Conservation (phyloP, 2,797 vertebrate species). For the Petrocephalus sullivani region DNA sequence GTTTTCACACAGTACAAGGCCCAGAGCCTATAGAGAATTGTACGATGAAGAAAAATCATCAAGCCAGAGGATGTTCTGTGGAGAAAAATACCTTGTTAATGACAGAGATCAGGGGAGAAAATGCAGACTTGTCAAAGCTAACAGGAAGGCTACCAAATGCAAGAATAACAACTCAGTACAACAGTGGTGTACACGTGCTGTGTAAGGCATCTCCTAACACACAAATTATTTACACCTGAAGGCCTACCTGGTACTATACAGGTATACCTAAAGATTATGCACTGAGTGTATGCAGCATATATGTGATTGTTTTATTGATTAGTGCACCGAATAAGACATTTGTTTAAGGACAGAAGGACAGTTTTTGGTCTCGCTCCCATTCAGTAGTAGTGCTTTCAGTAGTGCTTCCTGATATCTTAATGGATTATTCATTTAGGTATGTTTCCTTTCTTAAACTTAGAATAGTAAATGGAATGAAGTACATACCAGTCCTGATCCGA, state of each 20-base stretch:
- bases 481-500: not conserved
- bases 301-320: not conserved
- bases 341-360: not conserved
- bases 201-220: not conserved
- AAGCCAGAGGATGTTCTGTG: not conserved
- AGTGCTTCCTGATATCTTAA: not conserved
- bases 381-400: not conserved
- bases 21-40: not conserved
- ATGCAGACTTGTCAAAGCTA: not conserved
- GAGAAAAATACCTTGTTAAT: not conserved
- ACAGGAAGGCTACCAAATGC: not conserved
- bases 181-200: not conserved
- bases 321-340: not conserved
- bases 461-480: not conserved
- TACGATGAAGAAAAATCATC: not conserved
- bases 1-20: not conserved
- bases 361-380: not conserved
- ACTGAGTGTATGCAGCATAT: not conserved
- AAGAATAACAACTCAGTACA: not conserved
- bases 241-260: not conserved
- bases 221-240: not conserved
- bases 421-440: not conserved
- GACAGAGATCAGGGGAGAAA: not conserved
- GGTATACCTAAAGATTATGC: not conserved
- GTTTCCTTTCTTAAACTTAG: not conserved